phyloP scores from a whole-genome alignment of 2,888 invertebrate species.

The Hyposoter dolosus region DNA sequence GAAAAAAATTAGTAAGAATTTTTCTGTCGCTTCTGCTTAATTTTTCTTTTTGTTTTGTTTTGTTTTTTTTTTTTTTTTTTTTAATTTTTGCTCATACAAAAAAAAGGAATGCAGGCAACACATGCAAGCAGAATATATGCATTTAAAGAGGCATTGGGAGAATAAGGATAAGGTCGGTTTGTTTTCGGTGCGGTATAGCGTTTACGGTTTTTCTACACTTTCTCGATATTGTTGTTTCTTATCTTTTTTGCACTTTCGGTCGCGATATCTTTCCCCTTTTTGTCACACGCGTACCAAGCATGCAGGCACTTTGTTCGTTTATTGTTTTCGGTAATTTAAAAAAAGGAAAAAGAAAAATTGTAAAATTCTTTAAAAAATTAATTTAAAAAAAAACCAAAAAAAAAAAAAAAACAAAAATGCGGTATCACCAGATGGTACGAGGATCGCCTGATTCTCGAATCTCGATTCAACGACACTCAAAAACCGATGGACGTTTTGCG shows the following conservation, averaged over 20 bases:
- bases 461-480: slow-evolving; percentile 89
- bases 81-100: slow-evolving; percentile 77
- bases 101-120: slow-evolving; percentile 84
- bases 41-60: slow-evolving; percentile 44
- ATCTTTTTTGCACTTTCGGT: slow-evolving; percentile 20
- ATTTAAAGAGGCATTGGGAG: slow-evolving; percentile 81
- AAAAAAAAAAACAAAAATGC: slow-evolving; percentile 17
- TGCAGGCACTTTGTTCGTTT: slow-evolving; percentile 52
- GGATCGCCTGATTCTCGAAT: slow-evolving; percentile 78
- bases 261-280: slow-evolving; percentile 21
- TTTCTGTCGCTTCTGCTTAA: slow-evolving; percentile 36
- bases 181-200: slow-evolving; percentile 58
- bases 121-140: slow-evolving; percentile 84
- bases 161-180: slow-evolving; percentile 61
- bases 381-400: not conserved
- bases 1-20: slow-evolving; percentile 87
- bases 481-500: slow-evolving; percentile 87
- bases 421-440: slow-evolving; percentile 68
- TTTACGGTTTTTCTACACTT: slow-evolving; percentile 60
- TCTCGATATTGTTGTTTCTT: slow-evolving; percentile 43
- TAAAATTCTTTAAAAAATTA: not conserved
- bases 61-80: slow-evolving; percentile 21
- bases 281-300: slow-evolving; percentile 37
- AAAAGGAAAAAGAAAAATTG: slow-evolving; percentile 20
- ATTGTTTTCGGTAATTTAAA: slow-evolving; percentile 10